A percentile compares a stretch with the other conserved stretches of the same genome.
Conservation (phyloP, 2,888 invertebrate species). For the Invenusta paracnida region DNA sequence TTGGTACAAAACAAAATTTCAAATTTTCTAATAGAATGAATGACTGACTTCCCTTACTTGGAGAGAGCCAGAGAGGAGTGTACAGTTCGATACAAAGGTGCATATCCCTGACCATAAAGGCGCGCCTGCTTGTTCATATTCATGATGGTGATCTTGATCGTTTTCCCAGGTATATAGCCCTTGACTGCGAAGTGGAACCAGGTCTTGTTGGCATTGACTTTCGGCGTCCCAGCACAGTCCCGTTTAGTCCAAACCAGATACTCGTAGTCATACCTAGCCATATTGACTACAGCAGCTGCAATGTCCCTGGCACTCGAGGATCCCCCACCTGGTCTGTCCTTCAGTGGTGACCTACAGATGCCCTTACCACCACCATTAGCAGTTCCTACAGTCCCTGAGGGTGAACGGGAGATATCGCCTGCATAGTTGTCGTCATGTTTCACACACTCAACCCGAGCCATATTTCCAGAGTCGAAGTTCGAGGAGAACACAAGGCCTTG, state of each 20-base stretch:
- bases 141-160: slow-evolving; percentile 75
- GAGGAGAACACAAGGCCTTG: slow-evolving; percentile 77
- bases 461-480: slow-evolving; percentile 83
- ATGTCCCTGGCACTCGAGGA: not conserved
- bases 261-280: slow-evolving; percentile 73
- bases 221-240: slow-evolving; percentile 79
- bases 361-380: too few relatives aligned
- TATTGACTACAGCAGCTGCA: too few relatives aligned
- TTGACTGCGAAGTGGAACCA: slow-evolving; percentile 85
- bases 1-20: too few relatives aligned
- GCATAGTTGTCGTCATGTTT: not conserved
- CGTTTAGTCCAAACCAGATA: slow-evolving; percentile 84
- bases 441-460: slow-evolving; percentile 73
- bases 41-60: too few relatives aligned
- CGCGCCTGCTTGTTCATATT: slow-evolving; percentile 83
- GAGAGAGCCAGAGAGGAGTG: not conserved
- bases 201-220: slow-evolving; percentile 80
- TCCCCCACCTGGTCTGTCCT: too few relatives aligned
- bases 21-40: too few relatives aligned
- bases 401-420: not conserved
- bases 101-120: slow-evolving; percentile 75
- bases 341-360: too few relatives aligned
- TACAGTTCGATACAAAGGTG: slow-evolving; percentile 51
- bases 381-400: not conserved
- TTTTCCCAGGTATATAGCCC: slow-evolving; percentile 61